Conservation (phyloP, 2,888 invertebrate species). For the Agrochola lota region DNA sequence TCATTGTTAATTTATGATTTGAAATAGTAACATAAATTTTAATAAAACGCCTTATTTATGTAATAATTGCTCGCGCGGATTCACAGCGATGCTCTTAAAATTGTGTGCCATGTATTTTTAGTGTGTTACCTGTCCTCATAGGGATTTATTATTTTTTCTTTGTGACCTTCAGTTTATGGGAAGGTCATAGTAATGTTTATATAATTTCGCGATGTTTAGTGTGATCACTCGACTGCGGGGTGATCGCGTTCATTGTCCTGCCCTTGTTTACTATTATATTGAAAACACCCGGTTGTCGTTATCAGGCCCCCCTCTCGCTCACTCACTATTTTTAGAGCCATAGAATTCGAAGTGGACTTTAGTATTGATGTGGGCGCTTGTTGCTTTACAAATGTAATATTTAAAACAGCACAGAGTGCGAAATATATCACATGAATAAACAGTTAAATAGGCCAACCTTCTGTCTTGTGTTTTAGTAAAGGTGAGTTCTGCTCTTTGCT, state of each 20-base stretch:
- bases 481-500: conserved; percentile 43
- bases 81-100: conserved; percentile 24
- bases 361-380: conserved; percentile 69
- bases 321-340: conserved; percentile 77
- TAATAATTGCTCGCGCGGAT: conserved; percentile 38
- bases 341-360: conserved; percentile 72
- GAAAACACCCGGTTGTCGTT: conserved; percentile 72
- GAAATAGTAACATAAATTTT: conserved; percentile 15
- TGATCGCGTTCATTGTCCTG: conserved; percentile 75
- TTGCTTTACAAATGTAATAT: conserved; percentile 58
- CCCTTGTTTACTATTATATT: conserved; percentile 76
- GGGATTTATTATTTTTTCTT: conserved; percentile 62
- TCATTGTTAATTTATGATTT: conserved; percentile 11
- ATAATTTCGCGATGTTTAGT: conserved; percentile 65
- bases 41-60: conserved; percentile 46
- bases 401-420: conserved; percentile 41
- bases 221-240: conserved; percentile 69
- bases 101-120: conserved; percentile 63
- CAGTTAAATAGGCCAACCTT: conserved; percentile 41
- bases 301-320: conserved; percentile 71
- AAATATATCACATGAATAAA: conserved; percentile 41
- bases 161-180: conserved; percentile 81
- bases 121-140: conserved; percentile 56
- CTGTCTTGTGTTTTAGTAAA: conserved; percentile 28
- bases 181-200: conserved; percentile 84